Conservation (phyloP, 2,888 invertebrate genomes). For the Spodoptera picta region DNA sequence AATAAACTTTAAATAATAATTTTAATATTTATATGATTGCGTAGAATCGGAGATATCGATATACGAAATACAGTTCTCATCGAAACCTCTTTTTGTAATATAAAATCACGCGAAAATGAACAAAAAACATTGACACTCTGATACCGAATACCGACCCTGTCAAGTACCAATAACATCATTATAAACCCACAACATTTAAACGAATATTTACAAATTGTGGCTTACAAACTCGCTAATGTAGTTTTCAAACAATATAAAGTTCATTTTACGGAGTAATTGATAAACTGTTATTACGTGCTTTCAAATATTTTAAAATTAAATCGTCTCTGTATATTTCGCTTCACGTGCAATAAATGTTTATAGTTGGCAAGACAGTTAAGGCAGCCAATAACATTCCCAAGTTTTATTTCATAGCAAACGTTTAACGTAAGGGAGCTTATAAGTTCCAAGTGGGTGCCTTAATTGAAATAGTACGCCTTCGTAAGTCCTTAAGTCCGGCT, state of each 20-base stretch:
- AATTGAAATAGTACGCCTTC: constrained; percentile 44
- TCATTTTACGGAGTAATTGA: constrained; percentile 6
- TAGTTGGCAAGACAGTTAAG: constrained; percentile 13
- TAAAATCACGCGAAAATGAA: too few species aligned
- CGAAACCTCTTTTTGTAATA: too few species aligned
- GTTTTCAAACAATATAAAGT: constrained; percentile 21
- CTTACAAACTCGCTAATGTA: constrained; percentile 11
- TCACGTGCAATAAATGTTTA: background rate
- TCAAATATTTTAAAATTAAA: constrained; percentile 4
- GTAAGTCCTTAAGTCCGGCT: constrained; percentile 46
- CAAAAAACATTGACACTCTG: too few species aligned
- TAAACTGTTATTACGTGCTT: constrained; percentile 4
- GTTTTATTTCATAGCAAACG: constrained; percentile 29
- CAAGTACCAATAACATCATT: background rate
- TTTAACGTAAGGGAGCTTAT: constrained; percentile 36
- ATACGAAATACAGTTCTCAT: background rate
- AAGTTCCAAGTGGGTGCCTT: constrained; percentile 45
- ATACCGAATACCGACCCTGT: too few species aligned
- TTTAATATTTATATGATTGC: too few species aligned
- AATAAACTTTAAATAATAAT: too few species aligned
- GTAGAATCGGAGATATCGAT: too few species aligned
- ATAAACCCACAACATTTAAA: constrained; percentile 15
- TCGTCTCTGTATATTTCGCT: constrained; percentile 1
- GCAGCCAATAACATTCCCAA: constrained; percentile 22
- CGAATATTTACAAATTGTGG: constrained; percentile 20